Percentiles rank a stretch among this genome's conserved stretches.
Conservation (phyloP, 2,113 vertebrate species). For the Hemiscyllium ocellatum region DNA sequence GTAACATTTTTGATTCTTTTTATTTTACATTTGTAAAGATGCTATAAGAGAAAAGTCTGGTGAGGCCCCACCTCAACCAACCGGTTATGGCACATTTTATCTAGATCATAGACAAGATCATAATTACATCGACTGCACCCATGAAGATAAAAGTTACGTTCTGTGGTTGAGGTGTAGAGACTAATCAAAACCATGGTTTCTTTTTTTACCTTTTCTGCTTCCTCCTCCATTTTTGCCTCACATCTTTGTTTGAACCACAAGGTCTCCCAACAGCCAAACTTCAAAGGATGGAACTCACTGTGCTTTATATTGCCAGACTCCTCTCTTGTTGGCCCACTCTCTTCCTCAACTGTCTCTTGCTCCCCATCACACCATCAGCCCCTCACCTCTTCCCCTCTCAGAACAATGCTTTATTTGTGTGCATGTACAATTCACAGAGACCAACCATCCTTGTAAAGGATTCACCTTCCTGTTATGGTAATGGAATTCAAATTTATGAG, state of each 20-base stretch:
- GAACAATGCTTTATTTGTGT: background rate
- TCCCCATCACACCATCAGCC: too few relatives aligned
- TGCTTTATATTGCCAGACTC: background rate
- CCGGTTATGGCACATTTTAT: constrained; percentile 6
- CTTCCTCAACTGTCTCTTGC: too few relatives aligned
- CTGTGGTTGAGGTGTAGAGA: background rate
- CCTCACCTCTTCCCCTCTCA: background rate
- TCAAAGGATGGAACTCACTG: background rate
- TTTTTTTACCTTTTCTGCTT: background rate
- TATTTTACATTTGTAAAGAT: background rate
- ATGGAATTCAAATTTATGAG: background rate
- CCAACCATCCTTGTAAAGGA: background rate
- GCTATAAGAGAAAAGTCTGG: background rate
- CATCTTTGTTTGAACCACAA: background rate
- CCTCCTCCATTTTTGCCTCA: background rate
- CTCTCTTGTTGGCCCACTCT: background rate
- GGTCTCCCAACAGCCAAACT: background rate
- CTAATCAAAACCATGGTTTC: background rate
- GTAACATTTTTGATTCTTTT: background rate
- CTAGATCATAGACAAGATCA: background rate
- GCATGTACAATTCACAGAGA: background rate
- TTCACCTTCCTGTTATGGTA: background rate
- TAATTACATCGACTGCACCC: background rate
- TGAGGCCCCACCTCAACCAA: background rate
- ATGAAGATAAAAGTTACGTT: background rate